phyloP scores from a whole-genome alignment of 2,113 vertebrate genomes.

The Tichodroma muraria region DNA sequence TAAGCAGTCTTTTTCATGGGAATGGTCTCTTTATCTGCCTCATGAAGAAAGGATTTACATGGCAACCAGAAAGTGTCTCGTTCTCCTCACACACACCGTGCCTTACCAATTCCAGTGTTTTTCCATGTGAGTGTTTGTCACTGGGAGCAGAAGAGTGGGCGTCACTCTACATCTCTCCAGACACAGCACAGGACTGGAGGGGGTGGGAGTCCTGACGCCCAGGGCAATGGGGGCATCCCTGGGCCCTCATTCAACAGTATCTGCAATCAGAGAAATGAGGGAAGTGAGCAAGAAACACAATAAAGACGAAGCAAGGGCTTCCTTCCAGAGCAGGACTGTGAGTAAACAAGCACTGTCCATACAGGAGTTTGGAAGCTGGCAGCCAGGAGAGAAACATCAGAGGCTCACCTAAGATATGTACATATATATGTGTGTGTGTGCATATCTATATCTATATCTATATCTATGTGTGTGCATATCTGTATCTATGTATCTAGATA shows the following conservation, averaged over 20 bases:
- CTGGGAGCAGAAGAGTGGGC: fast-evolving
- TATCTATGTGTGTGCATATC: neutral
- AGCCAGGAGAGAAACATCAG: neutral
- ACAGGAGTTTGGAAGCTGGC: neutral
- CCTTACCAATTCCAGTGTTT: neutral
- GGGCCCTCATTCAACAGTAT: neutral
- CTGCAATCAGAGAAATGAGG: neutral
- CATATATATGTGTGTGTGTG: fast-evolving
- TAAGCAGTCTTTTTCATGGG: neutral
- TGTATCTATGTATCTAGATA: too few species aligned
- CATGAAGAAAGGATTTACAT: neutral
- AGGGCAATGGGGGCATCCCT: fast-evolving
- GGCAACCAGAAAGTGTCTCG: neutral
- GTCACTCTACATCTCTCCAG: neutral
- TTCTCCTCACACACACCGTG: neutral
- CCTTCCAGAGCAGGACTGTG: neutral
- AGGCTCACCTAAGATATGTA: neutral
- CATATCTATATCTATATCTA: too few species aligned
- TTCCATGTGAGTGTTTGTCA: neutral
- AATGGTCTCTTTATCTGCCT: neutral
- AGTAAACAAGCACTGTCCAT: neutral
- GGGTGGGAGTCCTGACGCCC: neutral
- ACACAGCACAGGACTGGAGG: neutral
- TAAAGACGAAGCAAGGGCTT: neutral
- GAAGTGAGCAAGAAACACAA: neutral